phyloP scores from a whole-genome alignment of 2,888 invertebrate species.

The Chaetoderma sp. region DNA sequence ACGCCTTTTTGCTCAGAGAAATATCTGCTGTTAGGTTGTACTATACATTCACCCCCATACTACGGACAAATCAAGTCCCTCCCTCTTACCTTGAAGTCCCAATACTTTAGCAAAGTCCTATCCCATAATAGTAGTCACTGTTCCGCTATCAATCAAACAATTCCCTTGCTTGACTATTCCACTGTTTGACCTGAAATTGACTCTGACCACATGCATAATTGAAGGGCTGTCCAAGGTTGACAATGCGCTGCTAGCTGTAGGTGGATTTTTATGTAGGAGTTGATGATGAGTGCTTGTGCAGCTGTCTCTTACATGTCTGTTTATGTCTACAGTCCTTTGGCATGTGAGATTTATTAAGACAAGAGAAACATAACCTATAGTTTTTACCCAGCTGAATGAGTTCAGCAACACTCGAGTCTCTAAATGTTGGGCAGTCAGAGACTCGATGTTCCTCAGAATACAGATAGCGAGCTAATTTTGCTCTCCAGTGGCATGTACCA shows the following conservation, averaged over 20 bases:
- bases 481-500: no score
- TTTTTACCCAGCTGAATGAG: not conserved
- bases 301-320: not conserved
- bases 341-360: not conserved
- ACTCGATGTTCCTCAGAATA: not conserved
- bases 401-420: no score
- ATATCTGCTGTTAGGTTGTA: not conserved
- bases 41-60: not conserved
- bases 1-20: no score
- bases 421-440: slow-evolving; percentile 6
- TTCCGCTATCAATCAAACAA: no score
- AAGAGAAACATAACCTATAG: slow-evolving; percentile 9
- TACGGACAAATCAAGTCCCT: no score
- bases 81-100: slow-evolving; percentile 9
- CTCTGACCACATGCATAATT: no score
- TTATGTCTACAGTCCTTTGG: not conserved
- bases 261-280: slow-evolving; percentile 10
- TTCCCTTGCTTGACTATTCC: slow-evolving; percentile 8
- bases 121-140: slow-evolving; percentile 11
- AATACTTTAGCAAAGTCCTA: no score
- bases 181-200: slow-evolving; percentile 3
- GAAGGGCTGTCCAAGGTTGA: slow-evolving; percentile 8
- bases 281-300: slow-evolving; percentile 7
- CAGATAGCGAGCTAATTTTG: no score
- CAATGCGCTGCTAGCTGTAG: not conserved